A percentile compares a stretch with the other conserved stretches of the same genome.
Conservation (phyloP, 1,140 invertebrate genomes). For the Pseudachorutes palmiensis region DNA sequence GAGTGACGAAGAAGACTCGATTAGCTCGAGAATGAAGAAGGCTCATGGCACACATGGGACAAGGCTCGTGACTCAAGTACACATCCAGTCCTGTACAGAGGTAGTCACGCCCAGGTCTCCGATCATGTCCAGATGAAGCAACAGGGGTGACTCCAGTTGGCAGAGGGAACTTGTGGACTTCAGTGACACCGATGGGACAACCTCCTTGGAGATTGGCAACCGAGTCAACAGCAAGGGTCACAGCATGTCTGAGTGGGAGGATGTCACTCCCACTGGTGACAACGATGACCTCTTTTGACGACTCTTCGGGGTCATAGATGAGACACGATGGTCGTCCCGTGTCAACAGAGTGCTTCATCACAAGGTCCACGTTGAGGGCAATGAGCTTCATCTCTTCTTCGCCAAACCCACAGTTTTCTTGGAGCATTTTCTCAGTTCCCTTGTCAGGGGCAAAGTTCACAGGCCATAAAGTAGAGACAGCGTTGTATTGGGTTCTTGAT, state of each 20-base stretch:
- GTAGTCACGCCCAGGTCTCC: conserved; percentile 48
- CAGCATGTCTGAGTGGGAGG: conserved; percentile 73
- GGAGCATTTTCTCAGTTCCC: conserved; percentile 54
- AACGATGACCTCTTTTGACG: conserved; percentile 56
- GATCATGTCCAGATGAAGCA: conserved; percentile 3
- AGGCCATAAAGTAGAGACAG: conserved; percentile 62
- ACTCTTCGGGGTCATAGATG: conserved; percentile 59
- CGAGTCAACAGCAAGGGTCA: conserved; percentile 75
- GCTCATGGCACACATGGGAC: conserved; percentile 90
- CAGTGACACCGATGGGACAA: conserved; percentile 54
- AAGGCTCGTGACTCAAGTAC: conserved; percentile 77
- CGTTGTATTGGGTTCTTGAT: conserved; percentile 58
- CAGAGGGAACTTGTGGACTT: background rate
- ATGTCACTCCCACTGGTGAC: conserved; percentile 45
- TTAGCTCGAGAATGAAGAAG: conserved; percentile 75
- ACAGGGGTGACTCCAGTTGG: background rate
- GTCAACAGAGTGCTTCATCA: conserved; percentile 47
- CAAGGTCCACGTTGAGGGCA: conserved; percentile 53
- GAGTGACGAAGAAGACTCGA: conserved; percentile 67
- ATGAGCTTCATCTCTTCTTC: conserved; percentile 49
- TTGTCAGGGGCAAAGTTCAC: conserved; percentile 69
- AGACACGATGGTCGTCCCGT: conserved; percentile 49
- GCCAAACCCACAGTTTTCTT: conserved; percentile 52
- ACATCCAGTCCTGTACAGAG: conserved; percentile 82
- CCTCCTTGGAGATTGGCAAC: conserved; percentile 73